Evolutionary conservation across 2,113 vertebrate genomes (phyloP), one percentile per base, ranked within the genome.

Genomic region (Abramis brama): DNA sequence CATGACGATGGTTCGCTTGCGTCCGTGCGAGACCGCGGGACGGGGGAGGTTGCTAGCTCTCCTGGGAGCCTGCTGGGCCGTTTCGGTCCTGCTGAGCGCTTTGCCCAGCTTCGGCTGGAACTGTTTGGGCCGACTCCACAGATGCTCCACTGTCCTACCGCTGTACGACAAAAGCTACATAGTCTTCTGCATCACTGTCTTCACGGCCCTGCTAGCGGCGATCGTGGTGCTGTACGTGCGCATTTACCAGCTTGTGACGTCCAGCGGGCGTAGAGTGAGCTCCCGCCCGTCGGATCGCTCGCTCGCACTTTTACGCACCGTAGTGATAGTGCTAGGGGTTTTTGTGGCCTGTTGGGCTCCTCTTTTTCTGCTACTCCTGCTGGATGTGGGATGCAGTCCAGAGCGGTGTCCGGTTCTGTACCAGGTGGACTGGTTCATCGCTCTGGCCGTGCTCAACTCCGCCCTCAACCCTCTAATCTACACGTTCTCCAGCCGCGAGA

Each of bases 381-480:
- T 95, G 87, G 95, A 95, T 43, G 95, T 95, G 5, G 94, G 93
- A 2, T 95, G 95, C 64, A 92, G 91, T 68, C 94, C 94, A 2
- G 15, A 84, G 8, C 87, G 66, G 52, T 95, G 95, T 15, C 89
- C 91, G 0, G 90, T 95, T 55, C 93, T 95, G 68, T 94, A 94
- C 88, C 86, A 95, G 85, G 94, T 93, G 87, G 93, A 95, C 90
- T 95, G 94, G 95, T 95, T 94, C 87, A 94, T 95, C 12, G 93
- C 93, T 13, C 88, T 95, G 80, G 95, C 95, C 0, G 95, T 95
- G 85, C 94, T 95, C 87, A 95, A 95, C 89, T 95, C 95, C 1
- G 94, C 95, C 55, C 93, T 95, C 36, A 95, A 95, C 90, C 95
- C 95, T 1, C 93, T 95, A 25, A 95, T 95, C 77, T 95, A 95